Percentiles rank a stretch among this genome's conserved stretches.
phyloP scores from a whole-genome alignment of 2,797 vertebrate genomes.

The Acipenser oxyrinchus region DNA sequence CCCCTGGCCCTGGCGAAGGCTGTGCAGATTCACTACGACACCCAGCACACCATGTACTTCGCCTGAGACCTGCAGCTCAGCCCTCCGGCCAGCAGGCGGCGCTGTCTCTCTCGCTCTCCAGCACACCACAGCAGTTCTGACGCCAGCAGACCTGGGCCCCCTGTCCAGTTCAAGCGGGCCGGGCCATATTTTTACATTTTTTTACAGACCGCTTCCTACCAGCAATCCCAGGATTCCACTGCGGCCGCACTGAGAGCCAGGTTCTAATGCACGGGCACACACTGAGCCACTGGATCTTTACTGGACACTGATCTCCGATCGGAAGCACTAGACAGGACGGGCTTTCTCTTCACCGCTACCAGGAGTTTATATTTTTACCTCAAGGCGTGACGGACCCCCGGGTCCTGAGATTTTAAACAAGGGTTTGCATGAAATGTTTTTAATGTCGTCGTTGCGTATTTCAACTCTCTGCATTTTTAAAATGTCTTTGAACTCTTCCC shows the following conservation, averaged over 20 bases:
- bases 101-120: conserved; percentile 25
- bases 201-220: conserved; percentile 67
- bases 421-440: conserved; percentile 60
- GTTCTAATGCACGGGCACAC: conserved; percentile 65
- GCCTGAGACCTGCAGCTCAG: conserved; percentile 65
- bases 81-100: conserved; percentile 32
- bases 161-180: conserved; percentile 42
- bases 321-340: conserved; percentile 64
- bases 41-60: conserved; percentile 98
- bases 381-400: conserved; percentile 72
- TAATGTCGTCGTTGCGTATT: conserved; percentile 31
- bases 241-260: conserved; percentile 63
- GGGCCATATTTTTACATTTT: conserved; percentile 26
- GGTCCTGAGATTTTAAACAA: conserved; percentile 70
- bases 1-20: conserved; percentile 95
- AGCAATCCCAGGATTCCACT: conserved; percentile 66
- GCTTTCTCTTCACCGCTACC: conserved; percentile 61
- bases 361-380: conserved; percentile 94
- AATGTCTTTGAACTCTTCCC: conserved; percentile 77
- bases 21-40: conserved; percentile 98
- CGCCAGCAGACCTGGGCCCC: conserved; percentile 38
- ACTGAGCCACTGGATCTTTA: conserved; percentile 77
- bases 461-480: conserved; percentile 23
- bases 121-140: conserved; percentile 52
- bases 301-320: conserved; percentile 70